Percentiles rank a stretch among this genome's conserved stretches.
These are phyloP conservation scores for Anguilla pacifica DNA, from an alignment of 2,797 vertebrate species.

Conservation along the genomic window DNA sequence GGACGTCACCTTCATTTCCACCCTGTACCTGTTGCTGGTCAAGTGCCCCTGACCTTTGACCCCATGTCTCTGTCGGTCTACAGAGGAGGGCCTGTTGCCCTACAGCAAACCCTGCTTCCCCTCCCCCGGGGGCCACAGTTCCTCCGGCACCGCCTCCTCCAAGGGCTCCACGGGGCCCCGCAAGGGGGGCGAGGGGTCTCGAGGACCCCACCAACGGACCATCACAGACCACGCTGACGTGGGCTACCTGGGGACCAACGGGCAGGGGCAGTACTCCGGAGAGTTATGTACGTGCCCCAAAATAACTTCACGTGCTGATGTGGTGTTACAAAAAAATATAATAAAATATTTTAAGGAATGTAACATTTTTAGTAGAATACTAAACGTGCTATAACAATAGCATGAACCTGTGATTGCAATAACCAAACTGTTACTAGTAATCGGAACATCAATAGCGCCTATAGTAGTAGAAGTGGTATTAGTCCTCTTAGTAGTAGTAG, in stretches of 20 bases:
- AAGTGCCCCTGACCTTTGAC: conserved; percentile 16
- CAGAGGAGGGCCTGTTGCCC: conserved; percentile 92
- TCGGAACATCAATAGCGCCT: background rate
- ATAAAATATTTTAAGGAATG: too few species aligned
- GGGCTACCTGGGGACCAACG: conserved; percentile 87
- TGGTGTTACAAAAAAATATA: background rate
- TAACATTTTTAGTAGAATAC: background rate
- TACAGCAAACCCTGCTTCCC: conserved; percentile 97
- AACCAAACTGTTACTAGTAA: background rate
- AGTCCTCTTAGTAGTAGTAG: background rate
- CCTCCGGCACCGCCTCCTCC: conserved; percentile 94
- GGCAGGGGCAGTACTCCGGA: conserved; percentile 92
- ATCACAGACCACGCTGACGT: conserved; percentile 86
- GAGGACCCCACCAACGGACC: conserved; percentile 86
- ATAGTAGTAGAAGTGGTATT: background rate
- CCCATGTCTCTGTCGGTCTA: conserved; percentile 50
- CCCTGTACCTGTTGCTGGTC: background rate
- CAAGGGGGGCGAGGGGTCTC: conserved; percentile 84
- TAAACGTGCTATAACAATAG: background rate
- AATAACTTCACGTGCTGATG: background rate
- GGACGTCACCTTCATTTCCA: background rate
- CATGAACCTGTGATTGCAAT: background rate
- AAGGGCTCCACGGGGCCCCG: conserved; percentile 96
- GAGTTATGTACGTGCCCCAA: conserved; percentile 90
- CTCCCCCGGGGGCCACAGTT: conserved; percentile 94